These are phyloP conservation scores for Phymorhynchus buccinoides DNA, from an alignment of 1,140 invertebrate genomes.

Conservation along the genomic window DNA sequence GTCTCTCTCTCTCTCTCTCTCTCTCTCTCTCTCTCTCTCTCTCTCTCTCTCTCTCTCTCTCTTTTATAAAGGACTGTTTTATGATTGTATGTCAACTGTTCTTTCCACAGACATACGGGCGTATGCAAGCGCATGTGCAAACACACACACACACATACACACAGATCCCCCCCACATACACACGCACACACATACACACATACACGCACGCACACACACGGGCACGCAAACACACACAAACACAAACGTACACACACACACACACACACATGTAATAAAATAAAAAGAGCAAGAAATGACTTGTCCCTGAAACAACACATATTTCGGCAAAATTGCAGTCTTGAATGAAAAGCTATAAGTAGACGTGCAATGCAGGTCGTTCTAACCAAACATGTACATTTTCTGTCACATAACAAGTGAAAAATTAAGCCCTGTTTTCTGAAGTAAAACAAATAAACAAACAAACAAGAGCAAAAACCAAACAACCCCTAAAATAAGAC, in stretches of 20 bases:
- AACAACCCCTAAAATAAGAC: too few relatives aligned
- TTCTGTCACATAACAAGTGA: not conserved
- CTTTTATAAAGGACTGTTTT: not conserved
- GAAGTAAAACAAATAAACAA: too few relatives aligned
- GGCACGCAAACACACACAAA: too few relatives aligned
- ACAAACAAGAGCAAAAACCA: not conserved
- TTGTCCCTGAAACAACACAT: not conserved
- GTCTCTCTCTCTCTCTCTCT: constrained; percentile 6
- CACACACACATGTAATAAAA: not conserved
- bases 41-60: constrained; percentile 8
- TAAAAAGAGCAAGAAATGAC: not conserved
- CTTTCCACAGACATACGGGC: not conserved
- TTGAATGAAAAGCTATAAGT: not conserved
- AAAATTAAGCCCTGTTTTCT: not conserved
- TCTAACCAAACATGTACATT: not conserved
- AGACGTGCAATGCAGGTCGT: not conserved
- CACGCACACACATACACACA: not conserved
- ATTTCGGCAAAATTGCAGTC: not conserved
- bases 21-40: constrained; percentile 18
- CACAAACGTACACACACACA: constrained; percentile 3
- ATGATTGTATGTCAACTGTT: not conserved
- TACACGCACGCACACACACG: not conserved
- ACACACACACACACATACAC: too few relatives aligned
- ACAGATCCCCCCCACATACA: too few relatives aligned
- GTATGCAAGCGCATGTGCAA: too few relatives aligned